Evolutionary conservation across 1,140 invertebrate species (phyloP), one percentile per base, ranked within the genome.

Genomic region (Steinernema feltiae): DNA sequence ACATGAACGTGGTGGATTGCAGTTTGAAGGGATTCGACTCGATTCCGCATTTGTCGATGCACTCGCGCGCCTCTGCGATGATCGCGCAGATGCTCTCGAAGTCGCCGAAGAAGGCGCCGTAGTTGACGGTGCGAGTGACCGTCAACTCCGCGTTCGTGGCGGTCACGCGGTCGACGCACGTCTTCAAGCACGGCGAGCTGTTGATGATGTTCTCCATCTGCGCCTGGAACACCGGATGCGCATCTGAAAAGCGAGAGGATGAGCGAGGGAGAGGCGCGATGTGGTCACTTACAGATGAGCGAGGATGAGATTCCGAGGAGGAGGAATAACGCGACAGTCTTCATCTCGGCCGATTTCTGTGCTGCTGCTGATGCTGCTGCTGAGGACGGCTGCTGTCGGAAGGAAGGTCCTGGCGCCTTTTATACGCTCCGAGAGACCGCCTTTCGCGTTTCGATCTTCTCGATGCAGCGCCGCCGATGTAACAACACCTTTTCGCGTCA

Each of bases 121-220:
- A 63, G 53, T 63, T 21, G 7, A 63, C 53, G 24, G 53, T 63
- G 7, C 53, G 7, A 7, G 53, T 63, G 7, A 63, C 53, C 2
- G 53, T 63, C 15, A 63, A 27, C 24, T 63, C 53, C 24, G 7
- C 12, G 53, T 63, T 63, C 2, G 15, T 27, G 12, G 53, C 12
- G 53, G 15, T 27, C 7, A 63, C 53, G 7, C 3, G 15, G 53
- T 63, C 53, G 12, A 63, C 53, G 24, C 53, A 63, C 24, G 7
- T 63, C 53, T 63, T 63, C 12, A 63, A 21, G 53, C 53, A 63
- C 12, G 53, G 53, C 7, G 53, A 63, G 24, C 24, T 63, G 53
- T 63, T 63, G 53, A 63, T 63, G 53, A 63, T 63, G 53, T 27
- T 63, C 3, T 63, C 53, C 53, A 63, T 63, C 53, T 63, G 53